These are phyloP conservation scores for human (Homo sapiens) DNA, from an alignment of 2,113 vertebrate species.

Conservation along the genomic window GRCh38 chr1:238346001-238346500, in stretches of 20 bases:
- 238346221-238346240: not conserved
- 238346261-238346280: not conserved
- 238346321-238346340: not conserved
- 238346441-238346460: not conserved
- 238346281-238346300: not conserved
- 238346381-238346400: not conserved
- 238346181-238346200: not conserved
- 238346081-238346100: not conserved
- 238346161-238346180: not conserved
- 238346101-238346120: not conserved
- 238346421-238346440: not conserved
- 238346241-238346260: not conserved
- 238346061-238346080: not conserved
- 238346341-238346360: not conserved
- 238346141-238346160: not conserved
- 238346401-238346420: not conserved
- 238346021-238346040: not conserved
- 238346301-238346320: not conserved
- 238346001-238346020: not conserved
- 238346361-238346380: not conserved
- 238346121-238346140: not conserved
- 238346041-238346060: not conserved
- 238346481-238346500: no score
- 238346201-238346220: not conserved
- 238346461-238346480: no score